Base-by-base conservation (phyloP, 2,888 invertebrate species). In the Pegoplata infirma region DNA sequence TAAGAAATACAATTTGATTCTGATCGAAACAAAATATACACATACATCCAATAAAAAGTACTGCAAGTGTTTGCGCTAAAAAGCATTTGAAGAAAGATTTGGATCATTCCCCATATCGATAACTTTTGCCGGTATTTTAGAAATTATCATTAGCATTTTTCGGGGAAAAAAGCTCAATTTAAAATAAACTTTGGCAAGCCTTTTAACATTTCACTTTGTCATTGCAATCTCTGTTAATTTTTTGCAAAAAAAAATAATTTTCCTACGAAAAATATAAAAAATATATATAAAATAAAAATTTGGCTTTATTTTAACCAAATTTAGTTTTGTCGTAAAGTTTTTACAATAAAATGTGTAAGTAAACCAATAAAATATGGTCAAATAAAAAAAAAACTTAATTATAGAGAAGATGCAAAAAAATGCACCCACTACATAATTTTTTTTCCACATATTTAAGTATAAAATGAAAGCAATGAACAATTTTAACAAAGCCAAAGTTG, bases 341-440 rank as follows among this genome's bases (percentile, higher is more conserved):
- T 59, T 40, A 53, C 19, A 72, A 51, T 56, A 79, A 79, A 75
- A 79, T 79, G 79, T 75, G 79, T 79, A 79, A 79, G 79, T 79
- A 75, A 67, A 61, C 23, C 4, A 53, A 53, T 32, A 23, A 46
- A 14, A 40, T 21, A 4, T 55, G 3, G 14, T 46, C 3, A 53
- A 64, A 53, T 16, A 40, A 23, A n/a, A n/a, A n/a, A 46, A 19
- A 23, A n/a, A 12, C n/a, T n/a, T n/a, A n/a, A n/a, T n/a, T n/a
- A n/a, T n/a, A n/a, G n/a, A n/a, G n/a, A n/a, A n/a, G n/a, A 17
- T 49, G 32, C 63, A 63, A 58, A n/a, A n/a, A n/a, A n/a, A 56
- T 47, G 67, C 68, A 56, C 32, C 56, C 32, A 67, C 46, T 5
- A 67, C n/a, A 10, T 51, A 53, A n/a, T 56, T 56, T 19, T 56